phyloP scores from a whole-genome alignment of 2,797 vertebrate species.

The Chelon auratus region DNA sequence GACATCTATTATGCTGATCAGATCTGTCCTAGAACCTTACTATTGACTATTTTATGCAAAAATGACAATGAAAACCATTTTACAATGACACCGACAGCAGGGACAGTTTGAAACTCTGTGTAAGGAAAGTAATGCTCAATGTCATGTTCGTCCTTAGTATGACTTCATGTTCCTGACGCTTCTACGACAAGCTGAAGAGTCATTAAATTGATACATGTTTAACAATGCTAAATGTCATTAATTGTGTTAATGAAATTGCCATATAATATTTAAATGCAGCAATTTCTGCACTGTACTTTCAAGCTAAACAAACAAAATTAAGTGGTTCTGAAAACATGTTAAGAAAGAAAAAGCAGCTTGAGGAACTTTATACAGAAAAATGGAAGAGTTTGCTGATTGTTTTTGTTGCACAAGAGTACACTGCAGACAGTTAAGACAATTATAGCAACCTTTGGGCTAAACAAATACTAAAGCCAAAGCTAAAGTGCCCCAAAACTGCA shows the following conservation, averaged over 20 bases:
- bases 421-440: too few species aligned
- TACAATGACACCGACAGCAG: conserved; percentile 24
- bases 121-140: neutral
- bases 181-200: neutral
- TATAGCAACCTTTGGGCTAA: too few species aligned
- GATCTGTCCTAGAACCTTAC: conserved; percentile 21
- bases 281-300: neutral
- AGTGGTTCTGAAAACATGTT: too few species aligned
- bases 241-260: conserved; percentile 6
- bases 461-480: too few species aligned
- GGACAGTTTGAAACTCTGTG: neutral
- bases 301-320: too few species aligned
- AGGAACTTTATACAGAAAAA: too few species aligned
- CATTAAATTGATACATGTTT: conserved; percentile 21
- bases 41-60: conserved; percentile 45
- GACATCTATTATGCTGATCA: conserved; percentile 56
- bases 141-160: neutral
- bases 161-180: neutral
- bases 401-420: too few species aligned
- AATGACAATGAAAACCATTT: conserved; percentile 35
- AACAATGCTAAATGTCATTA: neutral
- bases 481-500: too few species aligned
- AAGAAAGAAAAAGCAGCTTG: too few species aligned
- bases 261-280: conserved; percentile 6
- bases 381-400: too few species aligned